Base-by-base conservation (phyloP, 2,797 vertebrate genomes). In the Argya squamiceps region DNA sequence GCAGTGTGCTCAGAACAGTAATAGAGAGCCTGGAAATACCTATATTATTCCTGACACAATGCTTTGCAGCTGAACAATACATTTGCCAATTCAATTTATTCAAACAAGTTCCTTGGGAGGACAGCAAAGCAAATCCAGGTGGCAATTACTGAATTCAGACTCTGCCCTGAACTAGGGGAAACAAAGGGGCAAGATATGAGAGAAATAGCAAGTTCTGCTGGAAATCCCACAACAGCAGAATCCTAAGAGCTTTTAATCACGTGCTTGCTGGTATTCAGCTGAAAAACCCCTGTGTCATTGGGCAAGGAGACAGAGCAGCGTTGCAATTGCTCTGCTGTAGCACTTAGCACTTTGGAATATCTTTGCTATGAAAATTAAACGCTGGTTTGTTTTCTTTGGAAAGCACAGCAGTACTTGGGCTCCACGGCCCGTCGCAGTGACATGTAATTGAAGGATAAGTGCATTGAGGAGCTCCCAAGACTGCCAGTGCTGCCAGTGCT, bases 51-150 rank as follows among this genome's bases (percentile, higher is more conserved):
- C 94, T 88, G 85, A 96, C 92, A 94, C 88, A 93, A 91, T 18
- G 23, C 89, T 94, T 20, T 78, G 79, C 15, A 0, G 65, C 79
- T 74, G 92, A 95, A 95, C 94, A 88, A 94, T 96, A 26, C 93
- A 22, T 96, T 94, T 86, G 91, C 94, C 95, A 90, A 87, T 93
- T 96, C 92, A 95, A 93, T 96, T 95, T 94, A 94, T 94, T 96
- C 95, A 93, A 86, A 94, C 94, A 88, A 86, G 95, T 95, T 97
- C 85, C 91, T 91, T 82, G 91, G 92, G 96, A 96, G 94, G 95
- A 76, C 85, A 94, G 96, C 85, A 96, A 88, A 96, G 95, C 65
- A 96, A 96, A 96, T 89, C 76, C 85, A 93, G 91, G 96, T 96
- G 91, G 89, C 88, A 94, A 88, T 96, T 92, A 92, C 79, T 0